Evolutionary conservation across 2,888 invertebrate genomes (phyloP), one percentile per base, ranked within the genome.

Genomic region (Phorcus lineatus): DNA sequence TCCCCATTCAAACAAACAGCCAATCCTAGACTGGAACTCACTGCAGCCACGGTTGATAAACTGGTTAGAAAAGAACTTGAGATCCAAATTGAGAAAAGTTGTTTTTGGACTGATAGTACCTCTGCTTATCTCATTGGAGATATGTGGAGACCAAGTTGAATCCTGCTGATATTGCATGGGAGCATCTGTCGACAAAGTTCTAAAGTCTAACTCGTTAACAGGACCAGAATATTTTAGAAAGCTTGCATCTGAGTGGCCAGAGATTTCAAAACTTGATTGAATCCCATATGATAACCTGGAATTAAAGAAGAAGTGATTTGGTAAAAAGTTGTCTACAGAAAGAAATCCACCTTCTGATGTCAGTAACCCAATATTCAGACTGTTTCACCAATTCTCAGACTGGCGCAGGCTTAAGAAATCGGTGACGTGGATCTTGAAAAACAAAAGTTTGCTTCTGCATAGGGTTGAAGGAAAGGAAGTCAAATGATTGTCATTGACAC

Each of bases 51-150:
- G 11, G 47, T 47, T 4, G 54, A n/a, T 17, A 24, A 28, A 54
- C 24, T 54, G 54, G n/a, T 24, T 28, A 55, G 55, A 54, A 54
- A 54, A 17, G 6, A 22, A 22, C 22, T 55, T 53, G 22, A 76
- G 7, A 47, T 47, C 13, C 47, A 4, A 4, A 47, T 47, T 1
- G 47, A 47, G 2, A 24, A 54, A 7, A 55, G 19, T n/a, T 31
- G 28, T 11, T 76, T 76, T 54, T 76, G 76, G 76, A 53, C 76
- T 7, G 55, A 76, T 54, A 76, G 76, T 54, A 76, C 55, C 36
- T 55, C 55, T 75, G 19, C 16, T 75, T 16, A 24, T 54, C 19
- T 16, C 76, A 76, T 28, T 76, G 76, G 76, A 47, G 31, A 31
- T 54, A 76, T 55, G 47, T 76, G 36, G 76, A 76, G 7, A 28